phyloP scores from a whole-genome alignment of 2,797 vertebrate genomes.

The Rhinatrema bivittatum region DNA sequence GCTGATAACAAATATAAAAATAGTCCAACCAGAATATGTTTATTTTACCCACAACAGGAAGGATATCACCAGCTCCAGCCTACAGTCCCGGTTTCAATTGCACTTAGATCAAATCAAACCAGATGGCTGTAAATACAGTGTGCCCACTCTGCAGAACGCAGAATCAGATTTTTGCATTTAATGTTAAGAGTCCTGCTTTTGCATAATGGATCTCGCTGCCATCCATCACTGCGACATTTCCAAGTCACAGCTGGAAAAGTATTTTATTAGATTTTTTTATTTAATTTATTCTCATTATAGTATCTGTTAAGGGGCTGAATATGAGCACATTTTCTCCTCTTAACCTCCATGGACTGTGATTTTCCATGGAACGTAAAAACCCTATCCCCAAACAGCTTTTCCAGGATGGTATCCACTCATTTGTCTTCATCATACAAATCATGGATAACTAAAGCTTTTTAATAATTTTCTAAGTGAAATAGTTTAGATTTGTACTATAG shows the following conservation, averaged over 20 bases:
- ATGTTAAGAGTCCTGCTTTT: slow-evolving; percentile 31
- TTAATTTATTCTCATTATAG: slow-evolving; percentile 22
- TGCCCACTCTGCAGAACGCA: slow-evolving; percentile 15
- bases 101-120: slow-evolving; percentile 12
- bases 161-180: slow-evolving; percentile 37
- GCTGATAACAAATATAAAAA: too few species aligned
- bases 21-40: too few species aligned
- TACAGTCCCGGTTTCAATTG: slow-evolving; percentile 32
- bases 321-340: slow-evolving; percentile 3
- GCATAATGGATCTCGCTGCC: slow-evolving; percentile 28
- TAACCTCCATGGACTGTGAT: too few species aligned
- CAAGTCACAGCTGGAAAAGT: slow-evolving; percentile 39
- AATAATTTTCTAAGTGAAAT: too few species aligned
- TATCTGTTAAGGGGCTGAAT: slow-evolving; percentile 14
- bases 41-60: too few species aligned
- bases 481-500: too few species aligned
- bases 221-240: slow-evolving; percentile 30
- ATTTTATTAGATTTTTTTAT: slow-evolving; percentile 24
- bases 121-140: slow-evolving; percentile 2
- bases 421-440: too few species aligned
- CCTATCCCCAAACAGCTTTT: too few species aligned
- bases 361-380: too few species aligned
- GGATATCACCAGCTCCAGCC: not conserved
- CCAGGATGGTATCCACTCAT: too few species aligned
- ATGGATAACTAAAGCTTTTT: too few species aligned